phyloP scores from a whole-genome alignment of 2,888 invertebrate genomes.

The Andrena praecox region DNA sequence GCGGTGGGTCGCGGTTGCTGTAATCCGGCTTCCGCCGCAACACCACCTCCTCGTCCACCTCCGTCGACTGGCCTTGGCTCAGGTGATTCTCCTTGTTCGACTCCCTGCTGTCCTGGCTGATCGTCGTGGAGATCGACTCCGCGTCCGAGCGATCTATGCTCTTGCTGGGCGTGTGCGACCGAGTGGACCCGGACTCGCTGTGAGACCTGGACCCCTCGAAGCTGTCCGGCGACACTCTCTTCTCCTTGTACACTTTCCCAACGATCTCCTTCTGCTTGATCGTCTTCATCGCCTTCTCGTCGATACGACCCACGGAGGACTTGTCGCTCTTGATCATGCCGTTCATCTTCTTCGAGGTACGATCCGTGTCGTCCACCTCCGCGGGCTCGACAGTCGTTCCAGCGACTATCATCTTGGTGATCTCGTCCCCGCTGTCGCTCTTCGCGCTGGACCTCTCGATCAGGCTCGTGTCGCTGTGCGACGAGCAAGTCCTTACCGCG shows the following conservation, averaged over 20 bases:
- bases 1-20: constrained; percentile 81
- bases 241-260: constrained; percentile 73
- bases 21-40: constrained; percentile 89
- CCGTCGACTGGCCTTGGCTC: constrained; percentile 81
- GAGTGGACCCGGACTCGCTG: constrained; percentile 91
- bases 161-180: constrained; percentile 87
- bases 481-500: constrained; percentile 75
- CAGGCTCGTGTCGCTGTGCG: constrained; percentile 77
- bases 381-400: constrained; percentile 83
- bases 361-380: constrained; percentile 74
- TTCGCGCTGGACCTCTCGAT: constrained; percentile 74
- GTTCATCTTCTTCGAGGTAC: constrained; percentile 84
- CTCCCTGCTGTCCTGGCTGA: constrained; percentile 90
- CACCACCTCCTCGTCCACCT: constrained; percentile 89
- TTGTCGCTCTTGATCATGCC: constrained; percentile 84
- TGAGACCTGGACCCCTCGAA: constrained; percentile 87
- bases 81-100: constrained; percentile 87
- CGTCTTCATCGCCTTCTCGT: constrained; percentile 78
- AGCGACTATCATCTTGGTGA: constrained; percentile 84
- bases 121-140: constrained; percentile 92
- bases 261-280: constrained; percentile 70
- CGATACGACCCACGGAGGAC: constrained; percentile 78
- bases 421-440: constrained; percentile 83
- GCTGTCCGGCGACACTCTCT: constrained; percentile 88
- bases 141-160: constrained; percentile 90